phyloP scores from a whole-genome alignment of 2,797 vertebrate species.

The Macropus fuliginosus region DNA sequence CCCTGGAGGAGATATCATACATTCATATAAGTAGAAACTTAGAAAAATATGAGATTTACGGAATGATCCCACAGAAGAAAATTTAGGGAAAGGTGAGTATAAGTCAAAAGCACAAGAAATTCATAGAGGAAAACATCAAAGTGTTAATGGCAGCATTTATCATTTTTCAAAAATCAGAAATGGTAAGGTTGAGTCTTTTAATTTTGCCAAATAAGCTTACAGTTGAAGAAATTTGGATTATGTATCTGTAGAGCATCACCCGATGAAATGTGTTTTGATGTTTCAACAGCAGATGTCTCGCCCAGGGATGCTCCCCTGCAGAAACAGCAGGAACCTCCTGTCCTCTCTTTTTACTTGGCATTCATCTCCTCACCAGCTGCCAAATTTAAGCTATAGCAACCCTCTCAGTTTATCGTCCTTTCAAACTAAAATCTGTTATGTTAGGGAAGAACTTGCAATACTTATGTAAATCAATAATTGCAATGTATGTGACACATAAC shows the following conservation, averaged over 20 bases:
- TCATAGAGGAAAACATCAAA: neutral
- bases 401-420: constrained; percentile 87
- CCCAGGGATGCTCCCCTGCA: constrained; percentile 91
- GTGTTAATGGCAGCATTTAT: constrained; percentile 43
- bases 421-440: constrained; percentile 86
- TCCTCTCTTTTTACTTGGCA: constrained; percentile 94
- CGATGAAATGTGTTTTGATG: constrained; percentile 92
- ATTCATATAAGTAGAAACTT: neutral
- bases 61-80: neutral
- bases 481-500: constrained; percentile 80
- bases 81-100: neutral
- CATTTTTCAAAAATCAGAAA: constrained; percentile 68
- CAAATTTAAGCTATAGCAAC: constrained; percentile 89
- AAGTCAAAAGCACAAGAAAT: neutral
- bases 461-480: constrained; percentile 86
- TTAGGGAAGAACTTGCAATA: constrained; percentile 82
- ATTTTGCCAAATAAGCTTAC: constrained; percentile 76
- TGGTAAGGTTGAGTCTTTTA: constrained; percentile 66
- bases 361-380: constrained; percentile 96
- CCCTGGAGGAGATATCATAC: neutral
- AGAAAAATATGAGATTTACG: neutral
- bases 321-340: constrained; percentile 95
- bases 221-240: constrained; percentile 78
- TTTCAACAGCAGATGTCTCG: constrained; percentile 96
- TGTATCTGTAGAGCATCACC: constrained; percentile 75